Conservation (phyloP, 2,888 invertebrate species). For the Chloroclysta siterata region DNA sequence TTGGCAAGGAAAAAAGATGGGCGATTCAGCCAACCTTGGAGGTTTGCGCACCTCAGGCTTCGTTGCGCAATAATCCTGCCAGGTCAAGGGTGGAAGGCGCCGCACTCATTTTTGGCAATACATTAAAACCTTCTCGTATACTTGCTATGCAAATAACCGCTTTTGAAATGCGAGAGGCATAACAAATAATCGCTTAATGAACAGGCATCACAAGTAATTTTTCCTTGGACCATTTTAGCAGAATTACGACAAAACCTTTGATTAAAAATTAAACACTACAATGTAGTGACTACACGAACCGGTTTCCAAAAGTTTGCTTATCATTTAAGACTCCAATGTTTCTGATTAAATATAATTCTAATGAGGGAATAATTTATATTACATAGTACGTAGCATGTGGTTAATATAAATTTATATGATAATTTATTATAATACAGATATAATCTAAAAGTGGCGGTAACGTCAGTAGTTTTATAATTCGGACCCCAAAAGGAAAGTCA, state of each 20-base stretch:
- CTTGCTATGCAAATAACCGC: slow-evolving; percentile 58
- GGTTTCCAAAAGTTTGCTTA: too few relatives aligned
- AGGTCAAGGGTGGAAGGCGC: slow-evolving; percentile 75
- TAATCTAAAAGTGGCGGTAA: slow-evolving; percentile 3
- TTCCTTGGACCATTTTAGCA: slow-evolving; percentile 23
- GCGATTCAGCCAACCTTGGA: slow-evolving; percentile 65
- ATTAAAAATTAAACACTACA: background rate
- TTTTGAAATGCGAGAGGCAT: slow-evolving; percentile 49
- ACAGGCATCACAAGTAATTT: slow-evolving; percentile 18
- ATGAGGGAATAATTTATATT: background rate
- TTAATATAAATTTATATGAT: slow-evolving; percentile 9
- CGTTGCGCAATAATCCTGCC: slow-evolving; percentile 66
- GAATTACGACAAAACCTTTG: background rate
- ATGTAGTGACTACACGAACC: too few relatives aligned
- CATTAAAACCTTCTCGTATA: slow-evolving; percentile 56
- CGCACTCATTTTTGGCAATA: slow-evolving; percentile 73
- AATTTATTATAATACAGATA: slow-evolving; percentile 9
- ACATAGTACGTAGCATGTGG: too few relatives aligned
- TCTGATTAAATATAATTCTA: too few relatives aligned
- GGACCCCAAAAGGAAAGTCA: slow-evolving; percentile 26
- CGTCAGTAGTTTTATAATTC: slow-evolving; percentile 12
- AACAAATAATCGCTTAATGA: slow-evolving; percentile 25
- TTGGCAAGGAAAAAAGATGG: slow-evolving; percentile 70
- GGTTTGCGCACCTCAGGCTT: slow-evolving; percentile 59
- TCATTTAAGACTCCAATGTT: too few relatives aligned